Conservation (phyloP, 2,113 vertebrate species). For the Octodon degus region DNA sequence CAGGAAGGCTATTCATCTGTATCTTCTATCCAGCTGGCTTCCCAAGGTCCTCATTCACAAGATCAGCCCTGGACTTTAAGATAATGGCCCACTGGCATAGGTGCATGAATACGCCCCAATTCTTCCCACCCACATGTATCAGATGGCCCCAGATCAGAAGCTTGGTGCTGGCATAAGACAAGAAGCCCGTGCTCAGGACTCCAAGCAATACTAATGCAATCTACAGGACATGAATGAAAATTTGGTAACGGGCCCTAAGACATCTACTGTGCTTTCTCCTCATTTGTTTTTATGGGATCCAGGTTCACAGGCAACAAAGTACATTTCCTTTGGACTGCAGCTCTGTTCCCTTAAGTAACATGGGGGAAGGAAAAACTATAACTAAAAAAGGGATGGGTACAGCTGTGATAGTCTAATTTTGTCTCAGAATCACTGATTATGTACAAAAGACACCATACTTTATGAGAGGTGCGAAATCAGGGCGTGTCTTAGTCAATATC, state of each 20-base stretch:
- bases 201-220: conserved; percentile 11
- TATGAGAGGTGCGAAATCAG: not conserved
- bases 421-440: not conserved
- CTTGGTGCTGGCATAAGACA: conserved; percentile 17
- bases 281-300: conserved; percentile 41
- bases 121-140: conserved; percentile 46
- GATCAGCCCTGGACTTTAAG: conserved; percentile 27
- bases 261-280: not conserved
- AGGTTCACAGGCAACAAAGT: not conserved
- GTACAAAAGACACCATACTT: not conserved
- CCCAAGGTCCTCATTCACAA: conserved; percentile 46
- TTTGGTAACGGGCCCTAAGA: conserved; percentile 2
- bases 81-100: not conserved
- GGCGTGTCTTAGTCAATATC: not conserved
- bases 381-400: not conserved
- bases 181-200: not conserved
- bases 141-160: not conserved
- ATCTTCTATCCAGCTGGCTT: not conserved
- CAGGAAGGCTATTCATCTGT: not conserved
- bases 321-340: conserved; percentile 36
- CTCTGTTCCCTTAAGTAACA: not conserved
- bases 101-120: not conserved
- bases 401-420: not conserved
- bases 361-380: not conserved
- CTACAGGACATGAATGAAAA: not conserved